Conservation (phyloP, 2,113 vertebrate genomes). For the Gasterosteus nipponicus region DNA sequence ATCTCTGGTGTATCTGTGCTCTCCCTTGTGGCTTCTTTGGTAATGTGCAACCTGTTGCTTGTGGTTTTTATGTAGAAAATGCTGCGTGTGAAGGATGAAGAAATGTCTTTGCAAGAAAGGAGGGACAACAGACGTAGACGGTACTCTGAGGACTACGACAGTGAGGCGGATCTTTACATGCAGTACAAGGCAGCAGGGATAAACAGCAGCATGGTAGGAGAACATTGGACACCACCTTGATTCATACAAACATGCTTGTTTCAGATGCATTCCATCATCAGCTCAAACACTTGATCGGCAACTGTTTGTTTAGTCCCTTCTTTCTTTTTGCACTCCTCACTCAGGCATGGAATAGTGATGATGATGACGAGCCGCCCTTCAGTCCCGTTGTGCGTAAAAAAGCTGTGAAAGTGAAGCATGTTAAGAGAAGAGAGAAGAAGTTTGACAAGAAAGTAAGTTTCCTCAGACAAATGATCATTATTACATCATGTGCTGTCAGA, state of each 20-base stretch:
- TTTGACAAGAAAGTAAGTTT: slow-evolving; percentile 88
- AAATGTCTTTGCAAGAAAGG: slow-evolving; percentile 81
- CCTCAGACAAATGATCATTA: not conserved
- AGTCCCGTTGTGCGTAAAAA: slow-evolving; percentile 89
- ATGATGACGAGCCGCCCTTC: slow-evolving; percentile 86
- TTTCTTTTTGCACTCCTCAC: not conserved
- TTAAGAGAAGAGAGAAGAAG: slow-evolving; percentile 93
- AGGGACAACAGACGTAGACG: slow-evolving; percentile 84
- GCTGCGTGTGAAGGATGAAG: slow-evolving; percentile 90
- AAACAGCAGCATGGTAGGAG: slow-evolving; percentile 82
- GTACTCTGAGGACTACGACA: slow-evolving; percentile 89
- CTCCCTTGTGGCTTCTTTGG: not conserved
- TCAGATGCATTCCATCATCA: not conserved
- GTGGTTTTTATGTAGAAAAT: slow-evolving; percentile 83
- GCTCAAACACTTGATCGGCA: not conserved
- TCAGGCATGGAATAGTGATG: slow-evolving; percentile 89
- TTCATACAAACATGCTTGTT: not conserved
- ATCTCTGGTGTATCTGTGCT: not conserved
- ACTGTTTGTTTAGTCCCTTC: not conserved
- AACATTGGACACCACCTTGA: not conserved
- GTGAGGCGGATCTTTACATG: slow-evolving; percentile 88
- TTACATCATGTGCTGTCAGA: not conserved
- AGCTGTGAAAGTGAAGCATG: slow-evolving; percentile 93
- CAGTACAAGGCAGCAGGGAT: slow-evolving; percentile 86
- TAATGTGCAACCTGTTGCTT: slow-evolving; percentile 8